phyloP scores from a whole-genome alignment of 2,797 vertebrate species.

The Enteromius treurensis region DNA sequence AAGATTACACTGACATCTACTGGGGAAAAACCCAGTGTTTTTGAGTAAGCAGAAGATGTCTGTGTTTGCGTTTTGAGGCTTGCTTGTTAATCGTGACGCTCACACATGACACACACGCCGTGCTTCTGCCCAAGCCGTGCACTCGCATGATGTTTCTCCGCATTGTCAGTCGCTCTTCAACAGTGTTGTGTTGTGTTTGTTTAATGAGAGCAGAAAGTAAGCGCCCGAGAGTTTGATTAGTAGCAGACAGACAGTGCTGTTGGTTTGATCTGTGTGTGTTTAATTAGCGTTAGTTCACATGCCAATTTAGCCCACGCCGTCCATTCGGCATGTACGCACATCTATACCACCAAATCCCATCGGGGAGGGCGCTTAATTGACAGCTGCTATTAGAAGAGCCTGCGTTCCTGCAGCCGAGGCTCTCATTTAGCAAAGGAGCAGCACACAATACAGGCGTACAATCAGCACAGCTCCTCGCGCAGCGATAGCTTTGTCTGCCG shows the following conservation, averaged over 20 bases:
- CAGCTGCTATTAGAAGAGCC: constrained; percentile 45
- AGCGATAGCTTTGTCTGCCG: constrained; percentile 42
- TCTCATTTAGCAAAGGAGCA: constrained; percentile 22
- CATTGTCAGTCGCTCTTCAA: neutral
- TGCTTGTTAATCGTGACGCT: neutral
- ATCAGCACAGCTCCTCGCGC: constrained; percentile 15
- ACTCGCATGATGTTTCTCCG: neutral
- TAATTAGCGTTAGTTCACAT: constrained; percentile 38
- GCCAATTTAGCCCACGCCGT: constrained; percentile 17
- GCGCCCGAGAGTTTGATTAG: constrained; percentile 33
- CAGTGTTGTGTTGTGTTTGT: constrained; percentile 4
- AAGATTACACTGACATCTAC: constrained; percentile 50
- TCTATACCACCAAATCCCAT: neutral
- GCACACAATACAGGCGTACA: constrained; percentile 22
- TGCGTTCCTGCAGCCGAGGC: neutral
- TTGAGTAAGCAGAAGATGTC: neutral
- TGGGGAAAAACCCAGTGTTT: neutral
- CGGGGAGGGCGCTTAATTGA: constrained; percentile 26
- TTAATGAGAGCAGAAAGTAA: constrained; percentile 18
- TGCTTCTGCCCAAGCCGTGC: neutral
- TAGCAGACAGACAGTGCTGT: neutral
- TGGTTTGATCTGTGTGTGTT: constrained; percentile 31
- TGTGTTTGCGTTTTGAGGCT: neutral
- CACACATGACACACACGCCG: neutral
- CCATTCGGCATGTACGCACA: neutral